A percentile compares a stretch with the other conserved stretches of the same genome.
phyloP scores from a whole-genome alignment of 2,113 vertebrate genomes.

The Thalassarche chlororhynchos region DNA sequence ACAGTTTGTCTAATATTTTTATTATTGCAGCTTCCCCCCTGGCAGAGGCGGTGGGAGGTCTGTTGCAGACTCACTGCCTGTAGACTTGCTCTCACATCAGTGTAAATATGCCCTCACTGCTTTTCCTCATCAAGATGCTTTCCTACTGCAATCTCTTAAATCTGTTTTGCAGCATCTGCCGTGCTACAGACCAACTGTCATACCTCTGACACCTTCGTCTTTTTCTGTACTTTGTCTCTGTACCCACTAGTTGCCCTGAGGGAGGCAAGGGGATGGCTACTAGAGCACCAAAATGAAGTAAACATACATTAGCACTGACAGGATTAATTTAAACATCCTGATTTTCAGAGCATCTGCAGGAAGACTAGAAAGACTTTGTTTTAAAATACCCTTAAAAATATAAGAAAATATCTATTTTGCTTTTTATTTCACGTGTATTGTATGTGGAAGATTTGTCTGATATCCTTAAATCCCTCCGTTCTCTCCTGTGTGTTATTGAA shows the following conservation, averaged over 20 bases:
- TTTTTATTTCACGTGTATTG: background rate
- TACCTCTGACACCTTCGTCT: background rate
- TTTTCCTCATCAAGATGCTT: background rate
- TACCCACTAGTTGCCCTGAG: background rate
- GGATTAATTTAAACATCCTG: background rate
- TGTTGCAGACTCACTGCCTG: background rate
- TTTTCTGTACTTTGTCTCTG: background rate
- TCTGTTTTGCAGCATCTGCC: background rate
- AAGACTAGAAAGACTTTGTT: background rate
- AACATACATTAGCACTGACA: background rate
- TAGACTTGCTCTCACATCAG: background rate
- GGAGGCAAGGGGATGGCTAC: background rate
- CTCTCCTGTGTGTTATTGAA: background rate
- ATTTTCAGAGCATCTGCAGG: background rate
- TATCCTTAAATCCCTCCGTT: background rate
- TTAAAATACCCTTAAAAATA: background rate
- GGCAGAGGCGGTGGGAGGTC: background rate
- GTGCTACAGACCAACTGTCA: background rate
- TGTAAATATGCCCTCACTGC: background rate
- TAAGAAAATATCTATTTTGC: background rate
- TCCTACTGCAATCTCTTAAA: background rate
- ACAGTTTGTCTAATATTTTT: background rate
- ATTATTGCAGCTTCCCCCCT: background rate
- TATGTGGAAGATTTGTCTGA: background rate
- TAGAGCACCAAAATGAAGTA: background rate